phyloP scores from a whole-genome alignment of 2,113 vertebrate genomes.

The Pollachius pollachius region DNA sequence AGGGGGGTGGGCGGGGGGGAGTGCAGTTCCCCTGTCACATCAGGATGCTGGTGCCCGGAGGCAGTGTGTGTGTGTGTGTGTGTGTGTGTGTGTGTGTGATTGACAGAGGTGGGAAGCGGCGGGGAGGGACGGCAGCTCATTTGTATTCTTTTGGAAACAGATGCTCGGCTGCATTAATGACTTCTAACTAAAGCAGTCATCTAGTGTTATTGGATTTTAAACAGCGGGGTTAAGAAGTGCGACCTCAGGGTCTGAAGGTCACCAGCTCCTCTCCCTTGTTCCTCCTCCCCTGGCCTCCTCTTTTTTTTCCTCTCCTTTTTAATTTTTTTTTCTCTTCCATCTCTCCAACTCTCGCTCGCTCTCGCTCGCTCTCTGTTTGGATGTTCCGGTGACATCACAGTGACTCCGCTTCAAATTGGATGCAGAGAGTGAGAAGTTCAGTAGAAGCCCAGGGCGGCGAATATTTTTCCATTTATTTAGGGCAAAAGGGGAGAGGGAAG shows the following conservation, averaged over 20 bases:
- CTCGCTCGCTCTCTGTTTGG: constrained; percentile 56
- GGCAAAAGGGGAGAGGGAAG: constrained; percentile 33
- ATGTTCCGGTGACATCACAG: constrained; percentile 73
- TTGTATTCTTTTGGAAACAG: constrained; percentile 72
- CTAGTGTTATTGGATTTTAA: constrained; percentile 78
- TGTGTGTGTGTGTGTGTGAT: constrained; percentile 13
- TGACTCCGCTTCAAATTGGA: constrained; percentile 75
- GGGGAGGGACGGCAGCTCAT: constrained; percentile 57
- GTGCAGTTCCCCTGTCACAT: constrained; percentile 38
- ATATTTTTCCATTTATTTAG: constrained; percentile 83
- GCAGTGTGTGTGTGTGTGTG: constrained; percentile 23
- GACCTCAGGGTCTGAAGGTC: constrained; percentile 65
- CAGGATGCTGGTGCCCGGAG: constrained; percentile 48
- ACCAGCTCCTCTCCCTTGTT: constrained; percentile 50
- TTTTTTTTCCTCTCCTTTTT: constrained; percentile 30
- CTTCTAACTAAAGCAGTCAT: constrained; percentile 73
- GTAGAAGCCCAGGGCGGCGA: constrained; percentile 75
- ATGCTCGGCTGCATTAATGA: constrained; percentile 73
- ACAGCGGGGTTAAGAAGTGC: constrained; percentile 69
- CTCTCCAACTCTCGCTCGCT: constrained; percentile 17
- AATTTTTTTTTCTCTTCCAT: constrained; percentile 42
- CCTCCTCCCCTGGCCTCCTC: constrained; percentile 10
- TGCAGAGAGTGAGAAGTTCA: constrained; percentile 83
- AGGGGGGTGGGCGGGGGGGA: too few relatives aligned
- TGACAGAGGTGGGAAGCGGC: constrained; percentile 37